Evolutionary conservation across 2,888 invertebrate genomes (phyloP), one percentile per base, ranked within the genome.

Genomic region (Zeuzera pyrina): DNA sequence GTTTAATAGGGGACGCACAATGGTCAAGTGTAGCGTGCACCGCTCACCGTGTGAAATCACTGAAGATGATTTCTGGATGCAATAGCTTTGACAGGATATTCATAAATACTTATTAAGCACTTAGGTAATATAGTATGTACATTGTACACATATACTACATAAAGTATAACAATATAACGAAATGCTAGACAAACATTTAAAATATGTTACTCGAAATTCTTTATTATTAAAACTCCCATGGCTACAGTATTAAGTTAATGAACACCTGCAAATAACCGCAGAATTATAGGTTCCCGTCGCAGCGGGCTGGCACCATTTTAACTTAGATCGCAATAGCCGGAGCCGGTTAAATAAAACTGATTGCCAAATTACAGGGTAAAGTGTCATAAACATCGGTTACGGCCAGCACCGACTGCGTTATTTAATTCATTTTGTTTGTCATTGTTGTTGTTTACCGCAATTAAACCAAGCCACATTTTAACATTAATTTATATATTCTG

Each of bases 361-460:
- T 74, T 66, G 69, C 70, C 74, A 77, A 79, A 81, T 79, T 77
- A 69, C 62, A 71, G 77, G 79, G 73, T 77, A 60, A 68, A 57
- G 68, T 71, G 68, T 62, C 66, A 66, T 69, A 72, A 77, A 47
- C 55, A 66, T 60, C 52, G 60, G 67, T 58, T 68, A 46, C 41
- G 47, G 46, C 44, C 49, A 45, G 56, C 34, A 45, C 47, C 44
- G 42, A n/a, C n/a, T n/a, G n/a, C n/a, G n/a, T n/a, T n/a, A n/a
- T n/a, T n/a, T n/a, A n/a, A n/a, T n/a, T n/a, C n/a, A n/a, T n/a
- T 51, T 57, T 57, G 53, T 50, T 52, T 53, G 56, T 53, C 52
- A 56, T 62, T 66, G 61, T 62, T 53, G 35, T 36, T 32, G 36
- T 29, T 29, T 32, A 29, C 31, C 31, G 31, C 28, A 25, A 15